These are phyloP conservation scores for Limnodromus scolopaceus DNA, from an alignment of 2,797 vertebrate genomes.

Conservation along the genomic window DNA sequence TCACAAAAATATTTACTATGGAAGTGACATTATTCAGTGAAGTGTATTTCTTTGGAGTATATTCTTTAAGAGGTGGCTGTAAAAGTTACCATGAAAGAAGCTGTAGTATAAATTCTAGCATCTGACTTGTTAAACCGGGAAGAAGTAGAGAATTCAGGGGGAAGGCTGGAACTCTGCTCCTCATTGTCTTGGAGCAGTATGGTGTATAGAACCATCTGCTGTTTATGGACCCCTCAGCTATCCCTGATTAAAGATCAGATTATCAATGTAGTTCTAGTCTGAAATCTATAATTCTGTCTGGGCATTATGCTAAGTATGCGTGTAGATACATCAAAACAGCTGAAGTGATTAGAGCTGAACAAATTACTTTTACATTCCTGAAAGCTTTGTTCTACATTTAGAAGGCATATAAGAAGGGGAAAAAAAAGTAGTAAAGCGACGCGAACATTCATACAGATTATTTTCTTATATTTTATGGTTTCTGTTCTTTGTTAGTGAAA, in stretches of 20 bases:
- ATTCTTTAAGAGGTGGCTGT: not conserved
- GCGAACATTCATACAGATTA: not conserved
- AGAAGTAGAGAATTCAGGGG: not conserved
- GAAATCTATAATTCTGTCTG: slow-evolving; percentile 68
- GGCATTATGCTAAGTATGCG: slow-evolving; percentile 62
- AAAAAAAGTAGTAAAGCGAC: not conserved
- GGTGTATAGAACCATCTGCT: slow-evolving; percentile 38
- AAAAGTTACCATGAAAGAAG: not conserved
- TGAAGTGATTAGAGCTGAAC: slow-evolving; percentile 61
- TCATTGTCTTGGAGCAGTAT: not conserved
- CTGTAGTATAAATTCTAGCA: not conserved
- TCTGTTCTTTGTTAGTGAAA: not conserved
- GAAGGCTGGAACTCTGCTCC: not conserved
- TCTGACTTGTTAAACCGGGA: slow-evolving; percentile 5
- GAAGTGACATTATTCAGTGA: not conserved
- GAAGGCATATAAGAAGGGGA: not conserved
- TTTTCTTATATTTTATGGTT: not conserved
- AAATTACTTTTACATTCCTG: slow-evolving; percentile 14
- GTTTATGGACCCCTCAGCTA: not conserved
- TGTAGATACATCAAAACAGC: slow-evolving; percentile 46
- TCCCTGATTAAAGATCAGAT: slow-evolving; percentile 63
- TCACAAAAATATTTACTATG: not conserved
- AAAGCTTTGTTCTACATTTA: slow-evolving; percentile 33
- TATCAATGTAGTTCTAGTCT: slow-evolving; percentile 51
- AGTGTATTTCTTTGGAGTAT: not conserved